Percentiles rank a stretch among this genome's conserved stretches.
phyloP scores from a whole-genome alignment of 2,113 vertebrate species.

The Brachypodius melanocephalos region DNA sequence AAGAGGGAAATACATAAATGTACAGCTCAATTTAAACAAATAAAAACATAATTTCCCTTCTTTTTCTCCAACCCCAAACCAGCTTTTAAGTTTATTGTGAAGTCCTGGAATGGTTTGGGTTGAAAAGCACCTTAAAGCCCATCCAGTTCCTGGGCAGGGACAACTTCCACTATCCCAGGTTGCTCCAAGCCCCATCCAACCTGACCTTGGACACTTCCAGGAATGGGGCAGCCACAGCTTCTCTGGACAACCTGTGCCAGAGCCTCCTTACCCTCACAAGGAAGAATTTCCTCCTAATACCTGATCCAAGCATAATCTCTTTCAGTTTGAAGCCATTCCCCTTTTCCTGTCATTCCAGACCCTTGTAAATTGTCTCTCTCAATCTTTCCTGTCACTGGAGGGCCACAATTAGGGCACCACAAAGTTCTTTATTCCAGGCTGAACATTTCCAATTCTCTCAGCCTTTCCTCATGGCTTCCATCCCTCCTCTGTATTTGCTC shows the following conservation, averaged over 20 bases:
- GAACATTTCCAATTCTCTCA: background rate
- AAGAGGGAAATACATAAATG: background rate
- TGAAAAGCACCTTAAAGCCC: background rate
- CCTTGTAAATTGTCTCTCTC: background rate
- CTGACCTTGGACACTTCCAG: background rate
- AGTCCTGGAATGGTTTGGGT: background rate
- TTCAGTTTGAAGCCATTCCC: background rate
- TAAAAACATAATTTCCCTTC: background rate
- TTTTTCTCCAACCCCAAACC: background rate
- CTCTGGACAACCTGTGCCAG: background rate
- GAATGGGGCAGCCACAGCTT: background rate
- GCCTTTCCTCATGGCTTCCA: background rate
- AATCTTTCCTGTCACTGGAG: background rate
- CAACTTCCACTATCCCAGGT: rapidly evolving
- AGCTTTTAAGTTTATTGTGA: rapidly evolving
- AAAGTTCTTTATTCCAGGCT: background rate
- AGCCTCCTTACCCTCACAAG: background rate
- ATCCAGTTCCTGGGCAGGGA: background rate
- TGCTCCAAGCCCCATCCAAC: background rate
- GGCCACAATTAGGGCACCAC: background rate
- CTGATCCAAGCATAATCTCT: background rate
- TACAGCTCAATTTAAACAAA: rapidly evolving
- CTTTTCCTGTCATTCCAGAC: background rate
- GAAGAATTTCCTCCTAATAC: background rate
- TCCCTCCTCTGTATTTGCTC: background rate